Evolutionary conservation across 2,888 invertebrate genomes (phyloP).

Genomic region (Hipparchia sbordonii): DNA sequence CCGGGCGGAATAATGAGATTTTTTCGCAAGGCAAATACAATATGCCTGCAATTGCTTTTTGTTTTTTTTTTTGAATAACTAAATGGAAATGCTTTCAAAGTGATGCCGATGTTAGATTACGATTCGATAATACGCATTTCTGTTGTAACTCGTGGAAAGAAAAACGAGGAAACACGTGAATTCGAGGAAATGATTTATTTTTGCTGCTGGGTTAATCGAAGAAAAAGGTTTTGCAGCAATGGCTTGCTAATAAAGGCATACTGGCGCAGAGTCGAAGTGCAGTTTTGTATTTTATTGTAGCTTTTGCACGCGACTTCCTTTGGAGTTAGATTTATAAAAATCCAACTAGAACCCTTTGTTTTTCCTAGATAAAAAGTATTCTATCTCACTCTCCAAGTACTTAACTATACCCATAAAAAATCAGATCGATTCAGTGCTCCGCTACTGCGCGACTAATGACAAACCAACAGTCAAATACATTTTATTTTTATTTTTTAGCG

Average conservation of each 20-base stretch:
- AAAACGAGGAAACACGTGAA: neutral
- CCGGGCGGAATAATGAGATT: constrained; percentile 17
- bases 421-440: too few species aligned
- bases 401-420: too few species aligned
- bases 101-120: constrained; percentile 6
- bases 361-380: too few species aligned
- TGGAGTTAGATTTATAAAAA: too few species aligned
- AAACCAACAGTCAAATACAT: too few species aligned
- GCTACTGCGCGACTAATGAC: too few species aligned
- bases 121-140: constrained; percentile 14
- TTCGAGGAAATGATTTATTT: neutral
- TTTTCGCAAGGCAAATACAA: neutral
- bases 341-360: too few species aligned
- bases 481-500: too few species aligned
- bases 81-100: constrained; percentile 11
- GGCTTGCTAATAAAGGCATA: neutral
- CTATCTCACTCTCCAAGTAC: too few species aligned
- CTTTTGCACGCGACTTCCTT: too few species aligned
- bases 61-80: constrained; percentile 10
- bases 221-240: neutral
- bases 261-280: neutral
- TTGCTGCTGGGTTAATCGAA: neutral
- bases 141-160: neutral
- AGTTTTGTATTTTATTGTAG: neutral
- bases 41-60: neutral